Evolutionary conservation across 1,140 invertebrate genomes (phyloP), one percentile per base, ranked within the genome.

Genomic region (Pseudomyrmex sp.): DNA sequence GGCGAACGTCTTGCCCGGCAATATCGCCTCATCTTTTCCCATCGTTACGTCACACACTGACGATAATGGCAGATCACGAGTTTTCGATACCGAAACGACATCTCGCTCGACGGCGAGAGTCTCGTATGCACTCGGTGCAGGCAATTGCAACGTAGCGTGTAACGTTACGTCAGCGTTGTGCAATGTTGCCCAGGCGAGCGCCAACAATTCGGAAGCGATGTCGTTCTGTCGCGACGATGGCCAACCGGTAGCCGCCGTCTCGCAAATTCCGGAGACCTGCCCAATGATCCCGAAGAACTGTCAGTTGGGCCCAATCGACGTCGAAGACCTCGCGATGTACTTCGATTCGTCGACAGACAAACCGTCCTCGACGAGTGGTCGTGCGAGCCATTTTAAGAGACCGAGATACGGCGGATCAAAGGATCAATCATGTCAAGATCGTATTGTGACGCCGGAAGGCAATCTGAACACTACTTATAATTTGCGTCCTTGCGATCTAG

Each of bases 271-370:
- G 13, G 50, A 10, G 18, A 82, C 7, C 5, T 66, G 85, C 35
- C 4, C 48, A 12, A 15, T 23, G 10, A 3, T 13, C 1, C 9
- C 23, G 2, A 86, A 8, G 18, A 76, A 13, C 3, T 89, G 88
- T 18, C 86, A 83, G 8, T 2, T 87, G 15, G 90, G 90, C 0
- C 85, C 93, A 0, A 68, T 94, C 0, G 93, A 93, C 76, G 90
- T 93, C 12, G 92, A 94, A 63, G 93, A 94, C 44, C 75, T 94
- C 50, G 88, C 85, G 8, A 72, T 65, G 70, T 90, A 58, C 26
- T 82, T 84, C 15, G 69, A 76, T 0, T 48, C 10, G 1, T n/a
- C 59, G 13, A 44, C 56, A 52, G 18, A 65, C 2, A 46, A n/a
- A 0, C 8, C 66, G 44, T n/a, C n/a, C 23, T 18, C 66, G 59